A percentile compares a stretch with the other conserved stretches of the same genome.
These are phyloP conservation scores for Aphelenchoides bicaudatus DNA, from an alignment of 2,888 invertebrate species.

Conservation along the genomic window DNA sequence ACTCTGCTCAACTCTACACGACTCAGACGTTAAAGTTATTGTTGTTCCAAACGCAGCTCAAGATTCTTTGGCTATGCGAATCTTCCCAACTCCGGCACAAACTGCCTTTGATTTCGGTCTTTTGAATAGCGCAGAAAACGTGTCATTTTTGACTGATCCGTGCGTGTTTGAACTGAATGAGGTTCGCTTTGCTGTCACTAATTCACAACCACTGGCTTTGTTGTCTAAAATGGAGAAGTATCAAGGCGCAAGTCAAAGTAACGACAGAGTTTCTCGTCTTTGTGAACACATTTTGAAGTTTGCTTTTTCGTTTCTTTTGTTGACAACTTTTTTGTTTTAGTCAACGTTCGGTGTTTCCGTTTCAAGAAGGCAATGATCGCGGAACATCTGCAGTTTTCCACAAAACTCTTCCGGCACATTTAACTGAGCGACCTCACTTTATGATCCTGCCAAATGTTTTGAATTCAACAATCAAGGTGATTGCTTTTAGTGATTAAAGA, in stretches of 20 bases:
- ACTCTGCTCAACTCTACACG: not conserved
- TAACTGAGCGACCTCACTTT: conserved; percentile 5
- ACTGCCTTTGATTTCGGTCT: not conserved
- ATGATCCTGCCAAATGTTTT: conserved; percentile 1
- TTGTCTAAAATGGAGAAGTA: conserved; percentile 5
- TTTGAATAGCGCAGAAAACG: conserved; percentile 4
- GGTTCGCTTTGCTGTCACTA: conserved; percentile 6
- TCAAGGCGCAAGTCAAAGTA: not conserved
- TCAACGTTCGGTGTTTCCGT: conserved; percentile 7
- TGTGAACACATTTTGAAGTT: conserved; percentile 10
- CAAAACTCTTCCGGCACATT: conserved; percentile 1
- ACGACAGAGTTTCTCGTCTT: not conserved
- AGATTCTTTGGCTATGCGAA: not conserved
- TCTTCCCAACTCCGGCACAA: conserved; percentile 3
- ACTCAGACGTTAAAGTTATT: not conserved
- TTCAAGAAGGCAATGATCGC: no score
- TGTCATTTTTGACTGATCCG: not conserved
- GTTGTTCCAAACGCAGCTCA: not conserved
- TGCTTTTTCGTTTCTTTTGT: not conserved
- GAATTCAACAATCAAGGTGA: not conserved
- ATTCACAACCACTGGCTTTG: not conserved
- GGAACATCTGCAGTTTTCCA: conserved; percentile 4
- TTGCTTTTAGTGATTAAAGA: not conserved
- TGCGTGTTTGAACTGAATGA: not conserved
- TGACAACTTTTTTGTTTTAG: not conserved